A percentile compares a stretch with the other conserved stretches of the same genome.
These are phyloP conservation scores for Sepiola atlantica DNA, from an alignment of 2,888 invertebrate genomes.

Conservation along the genomic window DNA sequence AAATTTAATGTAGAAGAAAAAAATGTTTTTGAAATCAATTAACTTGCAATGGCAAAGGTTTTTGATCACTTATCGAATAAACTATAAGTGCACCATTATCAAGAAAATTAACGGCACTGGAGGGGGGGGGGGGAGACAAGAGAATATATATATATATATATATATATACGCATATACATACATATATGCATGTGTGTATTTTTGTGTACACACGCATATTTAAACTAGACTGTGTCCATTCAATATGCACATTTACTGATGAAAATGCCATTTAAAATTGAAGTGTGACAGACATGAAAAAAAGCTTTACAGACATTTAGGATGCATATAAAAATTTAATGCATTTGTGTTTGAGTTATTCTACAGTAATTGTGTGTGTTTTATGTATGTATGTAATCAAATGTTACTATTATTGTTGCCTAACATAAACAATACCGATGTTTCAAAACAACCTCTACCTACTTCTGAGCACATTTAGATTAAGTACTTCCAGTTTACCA, in stretches of 20 bases:
- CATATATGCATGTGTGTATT: background rate
- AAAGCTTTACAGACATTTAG: background rate
- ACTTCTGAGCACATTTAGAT: too few species aligned
- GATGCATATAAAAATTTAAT: background rate
- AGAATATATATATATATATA: slow-evolving; percentile 33
- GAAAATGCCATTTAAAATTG: background rate
- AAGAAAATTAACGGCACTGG: background rate
- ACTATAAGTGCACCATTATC: background rate
- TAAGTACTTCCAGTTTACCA: too few species aligned
- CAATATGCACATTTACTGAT: too few species aligned
- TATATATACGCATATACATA: slow-evolving; percentile 20
- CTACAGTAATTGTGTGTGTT: background rate
- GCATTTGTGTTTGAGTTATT: background rate
- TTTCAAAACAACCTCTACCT: too few species aligned
- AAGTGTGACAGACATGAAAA: background rate
- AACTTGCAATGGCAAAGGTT: background rate
- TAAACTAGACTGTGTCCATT: too few species aligned
- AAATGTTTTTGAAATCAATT: background rate
- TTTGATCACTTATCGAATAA: background rate
- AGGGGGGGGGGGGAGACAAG: too few species aligned
- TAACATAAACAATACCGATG: too few species aligned
- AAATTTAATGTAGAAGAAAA: background rate
- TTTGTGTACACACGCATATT: too few species aligned
- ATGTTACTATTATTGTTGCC: background rate
- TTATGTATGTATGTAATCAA: too few species aligned